Evolutionary conservation across 2,888 invertebrate genomes (phyloP).

Genomic region (Trichopria drosophilae): DNA sequence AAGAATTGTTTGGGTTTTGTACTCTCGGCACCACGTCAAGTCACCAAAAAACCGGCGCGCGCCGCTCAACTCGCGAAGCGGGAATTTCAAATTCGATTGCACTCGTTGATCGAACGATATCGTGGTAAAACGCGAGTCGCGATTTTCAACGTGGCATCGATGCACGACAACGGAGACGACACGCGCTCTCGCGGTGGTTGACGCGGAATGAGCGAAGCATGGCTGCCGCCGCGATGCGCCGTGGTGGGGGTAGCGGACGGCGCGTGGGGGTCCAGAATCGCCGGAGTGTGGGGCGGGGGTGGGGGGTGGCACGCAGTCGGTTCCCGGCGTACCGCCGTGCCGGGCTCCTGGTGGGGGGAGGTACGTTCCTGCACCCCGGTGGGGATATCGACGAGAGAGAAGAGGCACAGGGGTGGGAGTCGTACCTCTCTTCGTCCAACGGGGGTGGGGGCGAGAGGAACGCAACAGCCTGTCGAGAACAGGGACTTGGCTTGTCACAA

Average conservation of each 20-base stretch:
- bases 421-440: constrained; percentile 19
- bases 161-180: no score
- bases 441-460: constrained; percentile 32
- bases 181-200: constrained; percentile 29
- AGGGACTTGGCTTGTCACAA: constrained; percentile 21
- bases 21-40: no score
- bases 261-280: constrained; percentile 36
- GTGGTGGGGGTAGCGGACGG: constrained; percentile 27
- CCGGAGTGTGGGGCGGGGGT: constrained; percentile 42
- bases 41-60: no score
- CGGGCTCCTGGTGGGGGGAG: constrained; percentile 14
- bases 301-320: constrained; percentile 7
- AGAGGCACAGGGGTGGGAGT: constrained; percentile 32
- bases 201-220: constrained; percentile 33
- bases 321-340: constrained; percentile 18
- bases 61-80: no score
- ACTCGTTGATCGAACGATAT: no score
- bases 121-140: no score
- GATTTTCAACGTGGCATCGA: no score
- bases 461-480: constrained; percentile 23
- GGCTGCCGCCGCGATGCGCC: constrained; percentile 21
- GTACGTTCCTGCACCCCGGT: constrained; percentile 1
- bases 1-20: no score
- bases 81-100: no score
- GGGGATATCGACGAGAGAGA: constrained; percentile 25